phyloP scores from a whole-genome alignment of 2,888 invertebrate species.

The Fragum sueziense region DNA sequence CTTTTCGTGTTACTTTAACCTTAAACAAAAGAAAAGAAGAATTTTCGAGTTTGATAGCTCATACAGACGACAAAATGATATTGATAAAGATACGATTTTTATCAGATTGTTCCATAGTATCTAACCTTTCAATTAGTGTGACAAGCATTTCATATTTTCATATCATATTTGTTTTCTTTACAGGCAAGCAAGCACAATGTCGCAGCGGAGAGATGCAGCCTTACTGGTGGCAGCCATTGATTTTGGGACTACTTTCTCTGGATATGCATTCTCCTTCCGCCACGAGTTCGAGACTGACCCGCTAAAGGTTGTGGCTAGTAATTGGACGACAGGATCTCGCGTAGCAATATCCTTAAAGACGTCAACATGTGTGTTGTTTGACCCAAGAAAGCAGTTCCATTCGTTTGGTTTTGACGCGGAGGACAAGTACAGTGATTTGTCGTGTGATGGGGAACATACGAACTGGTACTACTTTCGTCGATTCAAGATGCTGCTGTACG shows the following conservation, averaged over 20 bases:
- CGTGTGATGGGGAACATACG: conserved; percentile 24
- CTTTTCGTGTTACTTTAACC: no score
- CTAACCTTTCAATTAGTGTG: no score
- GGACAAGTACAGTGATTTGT: conserved; percentile 39
- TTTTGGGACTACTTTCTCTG: conserved; percentile 52
- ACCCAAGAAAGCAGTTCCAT: conserved; percentile 29
- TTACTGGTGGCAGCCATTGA: conserved; percentile 46
- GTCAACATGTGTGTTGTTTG: conserved; percentile 46
- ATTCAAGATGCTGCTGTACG: conserved; percentile 50
- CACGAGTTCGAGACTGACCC: conserved; percentile 46
- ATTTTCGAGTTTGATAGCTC: no score
- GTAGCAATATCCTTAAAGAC: conserved; percentile 42
- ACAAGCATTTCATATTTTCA: no score
- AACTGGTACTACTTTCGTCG: conserved; percentile 48
- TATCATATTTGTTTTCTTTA: no score
- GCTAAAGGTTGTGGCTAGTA: conserved; percentile 26
- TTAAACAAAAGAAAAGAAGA: no score
- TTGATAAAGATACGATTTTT: no score
- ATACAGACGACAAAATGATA: no score
- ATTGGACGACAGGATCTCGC: conserved; percentile 37
- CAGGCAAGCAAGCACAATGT: not conserved
- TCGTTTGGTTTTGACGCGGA: conserved; percentile 55
- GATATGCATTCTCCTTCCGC: conserved; percentile 48
- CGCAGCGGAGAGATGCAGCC: not conserved
- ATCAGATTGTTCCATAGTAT: no score